Percentiles rank a stretch among this genome's conserved stretches.
Conservation (phyloP, 2,113 vertebrate species). For the Neolamprologus kungweensis region DNA sequence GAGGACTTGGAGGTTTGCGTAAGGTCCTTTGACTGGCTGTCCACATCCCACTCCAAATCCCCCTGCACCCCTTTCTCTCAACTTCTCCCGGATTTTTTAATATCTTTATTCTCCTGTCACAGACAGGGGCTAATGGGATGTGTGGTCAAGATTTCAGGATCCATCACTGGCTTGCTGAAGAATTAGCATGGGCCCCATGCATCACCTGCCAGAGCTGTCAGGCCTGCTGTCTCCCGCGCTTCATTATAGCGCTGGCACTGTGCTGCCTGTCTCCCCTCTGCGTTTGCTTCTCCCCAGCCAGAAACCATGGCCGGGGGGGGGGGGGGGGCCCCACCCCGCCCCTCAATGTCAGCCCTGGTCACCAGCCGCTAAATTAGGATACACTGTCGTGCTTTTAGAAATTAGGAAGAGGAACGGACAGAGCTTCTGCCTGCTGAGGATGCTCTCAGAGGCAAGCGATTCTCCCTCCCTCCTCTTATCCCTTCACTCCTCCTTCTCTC, state of each 20-base stretch:
- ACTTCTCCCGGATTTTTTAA: slow-evolving; percentile 70
- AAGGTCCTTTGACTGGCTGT: slow-evolving; percentile 70
- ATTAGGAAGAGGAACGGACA: slow-evolving; percentile 71
- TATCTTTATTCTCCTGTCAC: slow-evolving; percentile 89
- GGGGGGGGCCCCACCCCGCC: slow-evolving; percentile 63
- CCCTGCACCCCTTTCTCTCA: slow-evolving; percentile 59
- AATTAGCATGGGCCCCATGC: slow-evolving; percentile 92
- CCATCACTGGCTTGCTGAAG: slow-evolving; percentile 88
- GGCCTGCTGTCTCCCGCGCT: slow-evolving; percentile 72
- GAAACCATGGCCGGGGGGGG: slow-evolving; percentile 43
- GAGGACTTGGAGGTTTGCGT: slow-evolving; percentile 70
- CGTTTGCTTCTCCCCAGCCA: slow-evolving; percentile 59
- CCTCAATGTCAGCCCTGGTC: slow-evolving; percentile 76
- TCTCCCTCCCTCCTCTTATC: slow-evolving; percentile 54
- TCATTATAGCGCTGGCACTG: slow-evolving; percentile 81
- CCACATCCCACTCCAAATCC: slow-evolving; percentile 63
- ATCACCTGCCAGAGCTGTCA: slow-evolving; percentile 99
- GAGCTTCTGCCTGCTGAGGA: slow-evolving; percentile 48
- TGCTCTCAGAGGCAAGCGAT: slow-evolving; percentile 38
- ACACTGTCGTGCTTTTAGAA: slow-evolving; percentile 67
- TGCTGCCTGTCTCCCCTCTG: slow-evolving; percentile 59
- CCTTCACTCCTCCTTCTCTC: slow-evolving; percentile 38
- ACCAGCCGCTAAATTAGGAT: slow-evolving; percentile 67
- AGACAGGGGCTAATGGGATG: slow-evolving; percentile 98
- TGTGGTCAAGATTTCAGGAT: slow-evolving; percentile 98